Base-by-base conservation (phyloP, 2,113 vertebrate species). In the Polyodon spathula region DNA sequence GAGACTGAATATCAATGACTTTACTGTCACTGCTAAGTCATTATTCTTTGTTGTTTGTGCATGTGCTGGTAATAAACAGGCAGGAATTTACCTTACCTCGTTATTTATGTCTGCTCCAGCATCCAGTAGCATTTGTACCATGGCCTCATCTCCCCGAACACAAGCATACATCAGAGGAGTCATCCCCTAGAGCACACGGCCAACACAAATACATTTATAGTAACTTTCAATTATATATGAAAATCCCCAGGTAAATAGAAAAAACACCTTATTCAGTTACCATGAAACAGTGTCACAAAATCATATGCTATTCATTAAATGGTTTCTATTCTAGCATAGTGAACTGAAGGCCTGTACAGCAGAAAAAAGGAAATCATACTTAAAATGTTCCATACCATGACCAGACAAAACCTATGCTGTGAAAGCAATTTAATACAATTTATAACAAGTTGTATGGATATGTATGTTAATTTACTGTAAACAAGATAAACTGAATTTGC, bases 41-140 rank as follows among this genome's bases (percentile, higher is more conserved):
- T 8, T 8, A 6, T 41, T 16, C 11, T 37, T 8, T 56, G 65
- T 52, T 17, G 17, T 41, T 40, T 27, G 27, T 27, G 27, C 27
- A 27, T 2, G 27, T 27, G 3, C 2, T 3, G 27, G 27, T 27
- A 27, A 27, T 27, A 27, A 27, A 27, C 27, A 27, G 27, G 3
- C 27, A 27, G 27, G 27, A 27, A 59, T 27, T 3, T 27, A 73
- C 66, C 91, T 91, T 71, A 99, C 95, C 95, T 98, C 95, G 68
- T 90, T 93, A 80, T 98, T 97, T 70, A 99, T 92, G 74, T 96
- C 91, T 56, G 96, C 95, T 81, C 95, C 96, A 37, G 94, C 95
- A 67, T 99, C 96, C 83, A 99, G 86, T 78, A 99, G 85, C 95
- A 98, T 97, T 87, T 99, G 96, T 50, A 99, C 96, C 95, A 99